Base-by-base conservation (phyloP, 1,140 invertebrate genomes). In the Atta cephalotes region DNA sequence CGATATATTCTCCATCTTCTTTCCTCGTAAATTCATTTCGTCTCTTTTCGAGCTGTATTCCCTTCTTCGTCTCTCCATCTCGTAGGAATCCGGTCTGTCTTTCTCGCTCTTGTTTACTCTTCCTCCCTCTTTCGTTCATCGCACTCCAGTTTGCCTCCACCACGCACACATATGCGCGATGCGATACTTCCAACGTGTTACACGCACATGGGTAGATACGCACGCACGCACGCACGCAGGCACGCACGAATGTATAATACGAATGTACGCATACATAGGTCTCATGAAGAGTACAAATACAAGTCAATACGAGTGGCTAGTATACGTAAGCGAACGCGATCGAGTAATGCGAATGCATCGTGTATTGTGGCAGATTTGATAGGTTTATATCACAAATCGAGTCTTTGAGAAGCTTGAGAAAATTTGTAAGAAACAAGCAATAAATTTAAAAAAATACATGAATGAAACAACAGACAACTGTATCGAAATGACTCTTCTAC, bases 71-170 rank as follows among this genome's bases (percentile, higher is more conserved):
- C 84, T 45, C 63, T 78, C 74, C 56, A 76, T 84, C 63, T 74
- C 80, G 80, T 76, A 76, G 80, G 28, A 84, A 76, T 58, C 58
- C 49, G 10, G 65, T 80, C 79, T 28, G 56, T 82, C 65, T 25
- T 84, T 79, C 45, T 66, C 25, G 1, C 72, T 74, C 86, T 87
- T 80, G 70, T 84, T 84, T 84, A 74, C 70, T 72, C 80, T 82
- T 82, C 56, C 70, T 76, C 28, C 70, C 58, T 84, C 56, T 71
- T 70, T 49, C 80, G 70, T 84, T 84, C 70, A 62, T 58, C 70
- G 70, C 80, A 84, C 80, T 84, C 68, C 70, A 84, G 80, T 84
- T 84, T 39, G 70, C 80, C 58, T 62, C 70, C 25, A 25, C 85
- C 31, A 45, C 81, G 62, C 79, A 62, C 35, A 10, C 21, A 21